Percentiles rank a stretch among this genome's conserved stretches.
phyloP scores from a whole-genome alignment of 1,140 invertebrate genomes.

The Centruroides vittatus region DNA sequence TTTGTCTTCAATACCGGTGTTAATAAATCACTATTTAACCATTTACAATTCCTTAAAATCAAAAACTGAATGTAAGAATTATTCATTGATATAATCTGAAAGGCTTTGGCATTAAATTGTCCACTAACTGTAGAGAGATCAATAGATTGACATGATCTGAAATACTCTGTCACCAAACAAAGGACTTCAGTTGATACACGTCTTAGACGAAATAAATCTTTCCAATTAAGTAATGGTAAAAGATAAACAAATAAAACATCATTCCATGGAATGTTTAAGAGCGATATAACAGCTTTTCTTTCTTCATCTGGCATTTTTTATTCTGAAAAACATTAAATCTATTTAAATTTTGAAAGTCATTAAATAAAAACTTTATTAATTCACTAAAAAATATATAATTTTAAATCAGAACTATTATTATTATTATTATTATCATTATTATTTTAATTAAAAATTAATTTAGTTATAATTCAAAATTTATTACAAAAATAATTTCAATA shows the following conservation, averaged over 20 bases:
- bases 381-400: no score
- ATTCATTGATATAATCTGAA: slow-evolving; percentile 7
- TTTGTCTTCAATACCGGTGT: slow-evolving; percentile 23
- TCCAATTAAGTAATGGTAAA: slow-evolving; percentile 5
- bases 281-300: not conserved
- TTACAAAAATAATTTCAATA: no score
- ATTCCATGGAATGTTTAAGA: slow-evolving; percentile 15
- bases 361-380: no score
- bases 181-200: slow-evolving; percentile 3
- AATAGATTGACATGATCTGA: slow-evolving; percentile 3
- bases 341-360: no score
- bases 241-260: slow-evolving; percentile 17
- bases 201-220: slow-evolving; percentile 15
- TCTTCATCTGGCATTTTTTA: no score
- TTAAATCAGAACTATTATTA: no score
- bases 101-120: slow-evolving; percentile 1
- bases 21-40: slow-evolving; percentile 25
- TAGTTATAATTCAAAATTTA: no score
- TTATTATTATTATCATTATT: no score
- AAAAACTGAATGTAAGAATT: slow-evolving; percentile 10
- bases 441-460: no score
- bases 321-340: no score
- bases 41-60: slow-evolving; percentile 26
- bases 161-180: slow-evolving; percentile 11
- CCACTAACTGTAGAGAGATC: slow-evolving; percentile 5